These are phyloP conservation scores for Propithecus deckenii DNA, from an alignment of 2,797 vertebrate genomes.

Conservation along the genomic window DNA sequence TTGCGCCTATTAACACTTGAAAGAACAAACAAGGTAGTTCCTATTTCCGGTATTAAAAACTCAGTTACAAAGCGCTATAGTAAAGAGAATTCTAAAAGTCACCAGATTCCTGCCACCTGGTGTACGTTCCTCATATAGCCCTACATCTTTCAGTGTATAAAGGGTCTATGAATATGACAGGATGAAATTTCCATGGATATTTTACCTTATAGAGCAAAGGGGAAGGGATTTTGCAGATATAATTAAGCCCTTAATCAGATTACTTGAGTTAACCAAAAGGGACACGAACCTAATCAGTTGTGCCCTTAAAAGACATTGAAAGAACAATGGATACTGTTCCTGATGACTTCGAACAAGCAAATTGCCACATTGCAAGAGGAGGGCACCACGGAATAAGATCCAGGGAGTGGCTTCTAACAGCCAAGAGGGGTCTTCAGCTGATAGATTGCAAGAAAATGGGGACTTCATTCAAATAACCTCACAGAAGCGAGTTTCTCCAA, in stretches of 20 bases:
- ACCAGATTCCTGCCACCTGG: background rate
- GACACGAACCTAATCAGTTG: background rate
- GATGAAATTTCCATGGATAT: background rate
- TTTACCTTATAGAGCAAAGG: background rate
- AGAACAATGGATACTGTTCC: background rate
- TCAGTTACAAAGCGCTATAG: background rate
- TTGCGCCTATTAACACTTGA: background rate
- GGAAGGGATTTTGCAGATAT: background rate
- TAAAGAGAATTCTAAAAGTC: background rate
- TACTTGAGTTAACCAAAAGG: background rate
- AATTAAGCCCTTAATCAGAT: background rate
- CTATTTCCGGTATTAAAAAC: background rate
- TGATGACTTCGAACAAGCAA: background rate
- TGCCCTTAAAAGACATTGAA: background rate
- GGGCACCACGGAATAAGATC: accelerated
- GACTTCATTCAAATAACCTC: background rate
- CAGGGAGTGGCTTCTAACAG: background rate
- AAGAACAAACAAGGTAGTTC: background rate
- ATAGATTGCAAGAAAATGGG: background rate
- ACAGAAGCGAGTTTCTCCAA: background rate
- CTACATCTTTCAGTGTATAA: background rate
- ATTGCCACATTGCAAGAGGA: background rate
- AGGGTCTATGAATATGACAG: background rate
- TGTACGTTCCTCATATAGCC: background rate
- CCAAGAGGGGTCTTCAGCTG: background rate